phyloP scores from a whole-genome alignment of 1,140 invertebrate genomes.

The Brachystomella parvula region DNA sequence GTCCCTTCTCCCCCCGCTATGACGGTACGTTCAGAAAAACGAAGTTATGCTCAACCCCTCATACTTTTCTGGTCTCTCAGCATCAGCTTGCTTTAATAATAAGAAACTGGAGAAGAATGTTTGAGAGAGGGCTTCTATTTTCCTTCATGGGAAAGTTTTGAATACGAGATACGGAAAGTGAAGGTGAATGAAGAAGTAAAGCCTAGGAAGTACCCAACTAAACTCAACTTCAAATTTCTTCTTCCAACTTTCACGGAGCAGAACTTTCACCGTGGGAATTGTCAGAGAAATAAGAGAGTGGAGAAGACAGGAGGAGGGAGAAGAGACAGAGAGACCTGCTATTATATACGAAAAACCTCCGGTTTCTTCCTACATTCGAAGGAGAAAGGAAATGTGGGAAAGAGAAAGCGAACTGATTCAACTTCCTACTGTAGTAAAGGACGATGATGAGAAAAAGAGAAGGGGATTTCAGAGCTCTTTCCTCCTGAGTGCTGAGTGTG shows the following conservation, averaged over 20 bases:
- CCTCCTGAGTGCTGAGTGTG: neutral
- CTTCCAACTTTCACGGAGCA: neutral
- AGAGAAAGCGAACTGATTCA: neutral
- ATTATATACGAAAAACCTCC: neutral
- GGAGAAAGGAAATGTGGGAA: neutral
- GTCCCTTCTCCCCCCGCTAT: no score
- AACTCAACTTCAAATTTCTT: neutral
- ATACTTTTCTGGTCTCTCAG: no score
- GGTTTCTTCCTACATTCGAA: neutral
- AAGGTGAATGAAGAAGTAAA: no score
- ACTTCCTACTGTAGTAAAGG: neutral
- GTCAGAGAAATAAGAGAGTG: conserved; percentile 7
- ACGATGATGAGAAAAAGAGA: neutral
- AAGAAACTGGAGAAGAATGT: no score
- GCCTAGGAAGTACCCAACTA: neutral
- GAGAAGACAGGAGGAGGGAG: neutral
- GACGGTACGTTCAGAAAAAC: no score
- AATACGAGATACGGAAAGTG: no score
- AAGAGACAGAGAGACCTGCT: neutral
- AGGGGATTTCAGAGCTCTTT: neutral
- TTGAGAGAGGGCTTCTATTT: neutral
- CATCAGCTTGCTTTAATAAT: no score
- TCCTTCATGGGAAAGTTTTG: neutral
- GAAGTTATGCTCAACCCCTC: no score
- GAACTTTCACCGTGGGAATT: conserved; percentile 1